These are phyloP conservation scores for Aphrophora alni DNA, from an alignment of 2,888 invertebrate genomes.

Conservation along the genomic window DNA sequence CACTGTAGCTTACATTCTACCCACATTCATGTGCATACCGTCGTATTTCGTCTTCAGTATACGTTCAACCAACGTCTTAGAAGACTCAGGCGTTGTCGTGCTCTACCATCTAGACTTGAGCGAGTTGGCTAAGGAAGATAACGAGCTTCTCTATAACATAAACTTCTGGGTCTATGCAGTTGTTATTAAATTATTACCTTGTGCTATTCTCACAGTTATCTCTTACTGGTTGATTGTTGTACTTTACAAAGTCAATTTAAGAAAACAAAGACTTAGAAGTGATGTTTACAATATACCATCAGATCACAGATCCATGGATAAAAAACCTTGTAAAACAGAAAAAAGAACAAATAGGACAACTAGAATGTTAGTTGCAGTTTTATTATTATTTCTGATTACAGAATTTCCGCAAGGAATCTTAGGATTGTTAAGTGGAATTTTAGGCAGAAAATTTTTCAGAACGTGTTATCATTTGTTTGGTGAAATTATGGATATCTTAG, in stretches of 20 bases:
- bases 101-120: constrained; percentile 64
- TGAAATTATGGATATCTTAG: constrained; percentile 88
- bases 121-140: constrained; percentile 56
- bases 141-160: constrained; percentile 59
- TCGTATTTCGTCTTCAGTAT: constrained; percentile 76
- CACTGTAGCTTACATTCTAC: constrained; percentile 74
- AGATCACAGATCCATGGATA: constrained; percentile 40
- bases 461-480: constrained; percentile 82
- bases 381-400: constrained; percentile 84
- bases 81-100: constrained; percentile 65
- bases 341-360: constrained; percentile 86
- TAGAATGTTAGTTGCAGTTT: constrained; percentile 84
- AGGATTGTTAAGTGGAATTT: constrained; percentile 68
- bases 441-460: constrained; percentile 74
- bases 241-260: constrained; percentile 74
- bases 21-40: constrained; percentile 82
- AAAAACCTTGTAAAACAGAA: constrained; percentile 66
- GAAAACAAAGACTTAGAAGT: constrained; percentile 72
- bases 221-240: constrained; percentile 75
- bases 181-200: constrained; percentile 80
- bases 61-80: constrained; percentile 62
- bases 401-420: constrained; percentile 81
- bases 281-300: constrained; percentile 63
- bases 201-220: constrained; percentile 75
- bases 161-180: constrained; percentile 82